These are phyloP conservation scores for Alloplasta piceator DNA, from an alignment of 2,888 invertebrate species.

Conservation along the genomic window DNA sequence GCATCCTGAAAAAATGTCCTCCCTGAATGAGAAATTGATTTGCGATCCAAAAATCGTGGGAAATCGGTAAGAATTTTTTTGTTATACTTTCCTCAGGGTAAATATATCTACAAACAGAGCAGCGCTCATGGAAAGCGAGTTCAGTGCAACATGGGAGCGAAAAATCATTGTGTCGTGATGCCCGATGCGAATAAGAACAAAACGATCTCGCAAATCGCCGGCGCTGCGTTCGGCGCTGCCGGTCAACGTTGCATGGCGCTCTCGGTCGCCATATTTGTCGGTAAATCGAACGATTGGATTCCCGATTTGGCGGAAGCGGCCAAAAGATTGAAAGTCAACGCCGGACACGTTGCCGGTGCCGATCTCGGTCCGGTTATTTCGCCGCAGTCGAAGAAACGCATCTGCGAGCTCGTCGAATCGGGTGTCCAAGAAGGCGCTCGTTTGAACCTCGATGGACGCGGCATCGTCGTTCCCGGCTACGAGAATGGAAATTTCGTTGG, in stretches of 20 bases:
- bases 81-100: slow-evolving; percentile 85
- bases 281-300: slow-evolving; percentile 94
- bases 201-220: slow-evolving; percentile 94
- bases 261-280: slow-evolving; percentile 96
- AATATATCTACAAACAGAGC: slow-evolving; percentile 97
- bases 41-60: neutral
- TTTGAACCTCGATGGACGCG: slow-evolving; percentile 94
- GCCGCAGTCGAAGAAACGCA: slow-evolving; percentile 93
- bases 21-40: too few relatives aligned
- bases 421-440: slow-evolving; percentile 94
- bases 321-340: slow-evolving; percentile 94
- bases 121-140: slow-evolving; percentile 97
- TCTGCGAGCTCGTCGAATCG: slow-evolving; percentile 92
- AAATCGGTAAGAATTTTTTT: neutral
- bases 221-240: slow-evolving; percentile 99
- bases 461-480: slow-evolving; percentile 92
- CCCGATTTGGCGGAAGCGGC: slow-evolving; percentile 94
- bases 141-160: slow-evolving; percentile 99
- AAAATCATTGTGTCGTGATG: slow-evolving; percentile 98
- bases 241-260: slow-evolving; percentile 99
- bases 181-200: slow-evolving; percentile 99
- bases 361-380: slow-evolving; percentile 98
- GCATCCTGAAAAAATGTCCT: too few relatives aligned
- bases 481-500: slow-evolving; percentile 99
- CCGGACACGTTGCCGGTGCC: slow-evolving; percentile 92